These are phyloP conservation scores for Salvator merianae DNA, from an alignment of 2,113 vertebrate species.

Conservation along the genomic window DNA sequence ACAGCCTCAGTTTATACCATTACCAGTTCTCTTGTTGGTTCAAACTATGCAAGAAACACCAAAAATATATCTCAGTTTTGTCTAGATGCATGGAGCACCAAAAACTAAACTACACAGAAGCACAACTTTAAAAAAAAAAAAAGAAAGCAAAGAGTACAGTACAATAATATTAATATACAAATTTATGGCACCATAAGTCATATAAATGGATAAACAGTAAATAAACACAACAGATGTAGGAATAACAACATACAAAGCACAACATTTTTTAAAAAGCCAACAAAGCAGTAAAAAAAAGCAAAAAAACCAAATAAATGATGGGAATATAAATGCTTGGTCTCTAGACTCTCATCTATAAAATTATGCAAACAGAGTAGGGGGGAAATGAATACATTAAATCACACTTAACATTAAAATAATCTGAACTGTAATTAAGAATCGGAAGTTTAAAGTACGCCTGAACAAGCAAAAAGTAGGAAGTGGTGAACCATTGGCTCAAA, in stretches of 20 bases:
- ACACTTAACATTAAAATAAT: conserved; percentile 15
- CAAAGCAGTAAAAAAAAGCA: neutral
- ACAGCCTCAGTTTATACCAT: neutral
- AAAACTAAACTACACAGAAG: neutral
- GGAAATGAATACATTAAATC: conserved; percentile 15
- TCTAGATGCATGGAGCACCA: neutral
- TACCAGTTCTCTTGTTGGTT: neutral
- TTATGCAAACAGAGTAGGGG: conserved; percentile 20
- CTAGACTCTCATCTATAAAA: neutral
- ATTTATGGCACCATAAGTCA: too few relatives aligned
- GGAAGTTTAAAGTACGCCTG: conserved; percentile 13
- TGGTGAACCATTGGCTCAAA: conserved; percentile 27
- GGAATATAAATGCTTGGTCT: conserved; percentile 26
- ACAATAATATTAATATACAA: too few relatives aligned
- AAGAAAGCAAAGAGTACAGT: too few relatives aligned
- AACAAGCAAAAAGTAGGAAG: conserved; percentile 47
- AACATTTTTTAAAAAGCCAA: neutral
- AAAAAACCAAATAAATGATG: conserved; percentile 8
- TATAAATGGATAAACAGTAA: too few relatives aligned
- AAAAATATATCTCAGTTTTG: neutral
- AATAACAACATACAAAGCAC: too few relatives aligned
- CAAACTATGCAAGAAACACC: neutral
- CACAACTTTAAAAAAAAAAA: too few relatives aligned
- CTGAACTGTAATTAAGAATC: conserved; percentile 14
- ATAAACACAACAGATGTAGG: too few relatives aligned